phyloP scores from a whole-genome alignment of 2,113 vertebrate genomes.

The Picathartes gymnocephalus region DNA sequence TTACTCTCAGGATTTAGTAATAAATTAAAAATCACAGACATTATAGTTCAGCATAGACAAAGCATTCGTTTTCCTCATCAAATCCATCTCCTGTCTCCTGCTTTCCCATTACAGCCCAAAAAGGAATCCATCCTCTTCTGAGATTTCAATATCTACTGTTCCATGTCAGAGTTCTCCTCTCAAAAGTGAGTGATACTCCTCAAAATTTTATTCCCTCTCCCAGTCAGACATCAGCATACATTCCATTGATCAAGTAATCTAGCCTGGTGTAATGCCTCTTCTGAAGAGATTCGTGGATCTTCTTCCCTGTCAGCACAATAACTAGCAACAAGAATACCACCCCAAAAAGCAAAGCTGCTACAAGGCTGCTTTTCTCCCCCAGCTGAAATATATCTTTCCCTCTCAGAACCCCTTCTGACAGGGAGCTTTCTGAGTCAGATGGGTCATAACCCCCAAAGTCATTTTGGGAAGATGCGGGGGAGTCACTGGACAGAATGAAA shows the following conservation, averaged over 20 bases:
- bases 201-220: background rate
- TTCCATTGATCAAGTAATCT: conserved; percentile 79
- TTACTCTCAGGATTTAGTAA: background rate
- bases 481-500: background rate
- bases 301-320: conserved; percentile 56
- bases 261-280: conserved; percentile 71
- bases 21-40: background rate
- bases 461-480: background rate
- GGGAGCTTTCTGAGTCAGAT: background rate
- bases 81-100: background rate
- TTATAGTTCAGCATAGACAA: background rate
- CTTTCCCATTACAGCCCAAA: background rate
- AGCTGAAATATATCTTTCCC: background rate
- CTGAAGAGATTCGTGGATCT: conserved; percentile 53
- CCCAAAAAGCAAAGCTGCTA: conserved; percentile 70
- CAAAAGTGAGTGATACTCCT: background rate
- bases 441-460: background rate
- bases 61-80: background rate
- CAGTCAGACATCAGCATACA: conserved; percentile 72
- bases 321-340: conserved; percentile 68
- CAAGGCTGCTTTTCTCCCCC: conserved; percentile 63
- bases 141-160: background rate
- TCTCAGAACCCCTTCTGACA: background rate
- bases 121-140: background rate
- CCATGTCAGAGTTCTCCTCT: background rate